phyloP scores from a whole-genome alignment of 2,797 vertebrate species.

The Sebastes matsubarae region DNA sequence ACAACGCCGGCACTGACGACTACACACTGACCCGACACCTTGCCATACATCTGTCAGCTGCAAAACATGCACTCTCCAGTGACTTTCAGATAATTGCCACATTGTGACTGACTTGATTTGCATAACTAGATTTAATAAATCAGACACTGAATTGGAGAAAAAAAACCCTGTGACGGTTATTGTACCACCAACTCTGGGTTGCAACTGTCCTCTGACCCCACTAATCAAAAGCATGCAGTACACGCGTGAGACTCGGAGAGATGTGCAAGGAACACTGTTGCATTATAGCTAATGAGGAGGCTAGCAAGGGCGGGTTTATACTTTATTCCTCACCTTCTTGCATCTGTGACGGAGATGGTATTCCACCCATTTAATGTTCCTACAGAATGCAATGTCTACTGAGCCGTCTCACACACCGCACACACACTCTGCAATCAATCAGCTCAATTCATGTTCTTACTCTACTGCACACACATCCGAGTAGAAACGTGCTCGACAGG shows the following conservation, averaged over 20 bases:
- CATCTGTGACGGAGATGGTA: background rate
- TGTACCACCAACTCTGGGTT: conserved; percentile 1
- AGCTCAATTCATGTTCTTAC: background rate
- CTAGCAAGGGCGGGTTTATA: background rate
- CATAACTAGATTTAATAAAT: conserved; percentile 55
- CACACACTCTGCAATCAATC: background rate
- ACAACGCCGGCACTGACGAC: background rate
- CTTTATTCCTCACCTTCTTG: background rate
- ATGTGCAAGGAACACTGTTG: background rate
- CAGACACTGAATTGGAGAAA: conserved; percentile 25
- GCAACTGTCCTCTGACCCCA: conserved; percentile 7
- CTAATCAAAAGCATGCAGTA: conserved; percentile 5
- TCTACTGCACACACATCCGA: background rate
- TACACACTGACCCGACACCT: conserved; percentile 38
- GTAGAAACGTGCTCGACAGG: background rate
- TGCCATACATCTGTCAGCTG: conserved; percentile 56
- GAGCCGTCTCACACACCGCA: background rate
- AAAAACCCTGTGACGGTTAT: conserved; percentile 44
- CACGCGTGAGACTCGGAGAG: background rate
- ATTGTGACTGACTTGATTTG: conserved; percentile 55
- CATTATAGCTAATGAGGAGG: background rate
- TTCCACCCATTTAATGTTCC: background rate
- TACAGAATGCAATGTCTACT: background rate
- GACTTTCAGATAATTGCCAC: conserved; percentile 53
- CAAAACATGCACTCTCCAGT: conserved; percentile 46